phyloP scores from a whole-genome alignment of 2,797 vertebrate genomes.

The Mormyrops boulengeri region DNA sequence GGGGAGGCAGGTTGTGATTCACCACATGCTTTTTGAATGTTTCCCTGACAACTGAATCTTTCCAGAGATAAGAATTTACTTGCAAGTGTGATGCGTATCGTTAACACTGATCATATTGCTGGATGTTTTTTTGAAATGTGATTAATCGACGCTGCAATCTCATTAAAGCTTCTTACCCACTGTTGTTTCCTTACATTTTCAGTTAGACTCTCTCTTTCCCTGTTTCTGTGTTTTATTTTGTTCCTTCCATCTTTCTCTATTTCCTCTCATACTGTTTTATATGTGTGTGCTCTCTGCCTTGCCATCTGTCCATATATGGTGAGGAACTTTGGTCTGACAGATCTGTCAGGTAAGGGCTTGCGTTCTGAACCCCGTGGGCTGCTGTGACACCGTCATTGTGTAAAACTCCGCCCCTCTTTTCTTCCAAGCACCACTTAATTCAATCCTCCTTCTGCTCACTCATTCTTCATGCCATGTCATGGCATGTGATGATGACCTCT shows the following conservation, averaged over 20 bases:
- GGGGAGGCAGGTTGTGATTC: background rate
- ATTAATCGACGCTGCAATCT: background rate
- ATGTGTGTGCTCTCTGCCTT: background rate
- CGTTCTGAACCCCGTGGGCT: background rate
- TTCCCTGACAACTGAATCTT: constrained; percentile 6
- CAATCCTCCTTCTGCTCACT: background rate
- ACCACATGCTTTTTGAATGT: background rate
- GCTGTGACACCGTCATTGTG: constrained; percentile 1
- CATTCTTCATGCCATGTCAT: background rate
- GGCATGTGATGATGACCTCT: background rate
- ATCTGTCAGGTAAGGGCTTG: constrained; percentile 3
- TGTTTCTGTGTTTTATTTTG: background rate
- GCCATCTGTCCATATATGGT: background rate
- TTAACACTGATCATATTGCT: constrained; percentile 5
- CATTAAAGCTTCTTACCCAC: background rate
- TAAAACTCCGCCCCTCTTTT: background rate
- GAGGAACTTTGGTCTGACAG: background rate
- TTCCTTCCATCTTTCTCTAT: background rate
- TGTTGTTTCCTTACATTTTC: background rate
- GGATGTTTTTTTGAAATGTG: background rate
- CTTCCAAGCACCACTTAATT: background rate
- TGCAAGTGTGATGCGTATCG: background rate
- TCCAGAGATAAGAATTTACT: background rate
- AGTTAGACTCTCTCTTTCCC: background rate
- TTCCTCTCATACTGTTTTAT: background rate